Evolutionary conservation across 2,888 invertebrate genomes (phyloP), one percentile per base, ranked within the genome.

Genomic region (Rhingia campestris): DNA sequence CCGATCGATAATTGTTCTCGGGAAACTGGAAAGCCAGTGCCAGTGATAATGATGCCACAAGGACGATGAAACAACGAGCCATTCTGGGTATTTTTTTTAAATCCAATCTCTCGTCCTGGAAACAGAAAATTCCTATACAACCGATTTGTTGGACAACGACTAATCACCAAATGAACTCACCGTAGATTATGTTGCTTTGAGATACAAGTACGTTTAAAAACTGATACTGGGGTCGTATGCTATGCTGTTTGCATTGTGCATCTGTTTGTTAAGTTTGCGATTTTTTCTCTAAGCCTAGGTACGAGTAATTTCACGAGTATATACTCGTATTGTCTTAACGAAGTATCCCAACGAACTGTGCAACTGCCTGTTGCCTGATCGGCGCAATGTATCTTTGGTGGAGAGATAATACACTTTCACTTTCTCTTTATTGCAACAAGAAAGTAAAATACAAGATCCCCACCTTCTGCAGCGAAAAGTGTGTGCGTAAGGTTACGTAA

Each of bases 351-450:
- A 51, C 84, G 70, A 84, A 84, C 84, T 84, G 84, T 84, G 80
- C 84, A 84, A 51, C 80, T 70, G 74, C 32, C 43, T 59, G 84
- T 74, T 70, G 74, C 32, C 43, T 59, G 84, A 70, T 79, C 84
- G 41, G 84, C 84, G 84, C 84, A 84, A 84, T 84, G 84, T 84
- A 75, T 84, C 84, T 84, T 84, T 74, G 79, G 66, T 66, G 49
- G 80, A 80, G 84, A 84, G 80, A 84, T 80, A 80, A 84, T 80
- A 84, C 84, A 84, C 84, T 84, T 84, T 84, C 84, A 84, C 84
- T 84, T 84, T 84, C 84, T 84, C 84, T 84, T 84, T 80, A 80
- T 74, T 80, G 84, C 84, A 84, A 66, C 74, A 84, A 84, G 84
- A 84, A 84, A 84, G 84, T 84, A 84, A 80, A 84, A 84, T 84